Percentiles rank a stretch among this genome's conserved stretches.
Evolutionary conservation across 1,140 invertebrate genomes (phyloP).

Genomic region (Gonioctena quinquepunctata): DNA sequence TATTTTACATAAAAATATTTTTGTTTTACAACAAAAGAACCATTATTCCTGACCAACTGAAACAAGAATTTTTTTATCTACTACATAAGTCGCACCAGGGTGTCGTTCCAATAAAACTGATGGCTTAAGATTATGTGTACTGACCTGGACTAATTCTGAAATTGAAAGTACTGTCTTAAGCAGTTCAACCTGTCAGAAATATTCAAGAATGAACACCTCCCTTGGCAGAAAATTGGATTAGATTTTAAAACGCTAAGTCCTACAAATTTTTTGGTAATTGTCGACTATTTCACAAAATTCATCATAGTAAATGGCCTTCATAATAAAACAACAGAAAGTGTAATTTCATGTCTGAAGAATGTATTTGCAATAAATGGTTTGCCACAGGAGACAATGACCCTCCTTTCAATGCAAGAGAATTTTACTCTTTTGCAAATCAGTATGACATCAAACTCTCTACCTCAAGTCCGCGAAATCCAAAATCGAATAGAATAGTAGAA

Average conservation of each 20-base stretch:
- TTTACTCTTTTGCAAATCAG: constrained; percentile 50
- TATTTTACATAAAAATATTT: too few relatives aligned
- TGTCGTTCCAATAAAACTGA: constrained; percentile 7
- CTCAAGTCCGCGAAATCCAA: constrained; percentile 53
- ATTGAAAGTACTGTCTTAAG: constrained; percentile 5
- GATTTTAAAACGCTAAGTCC: constrained; percentile 10
- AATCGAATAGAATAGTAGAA: constrained; percentile 57
- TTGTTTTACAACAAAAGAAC: too few relatives aligned
- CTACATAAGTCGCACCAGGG: constrained; percentile 14
- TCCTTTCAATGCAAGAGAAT: constrained; percentile 55
- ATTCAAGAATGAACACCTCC: neutral
- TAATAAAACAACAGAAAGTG: too few relatives aligned
- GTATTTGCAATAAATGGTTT: too few relatives aligned
- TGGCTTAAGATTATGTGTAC: constrained; percentile 11
- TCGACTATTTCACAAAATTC: constrained; percentile 26
- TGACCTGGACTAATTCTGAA: neutral
- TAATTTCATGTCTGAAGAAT: too few relatives aligned
- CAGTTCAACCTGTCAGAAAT: constrained; percentile 11
- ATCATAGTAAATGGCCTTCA: too few relatives aligned
- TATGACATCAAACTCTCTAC: constrained; percentile 53
- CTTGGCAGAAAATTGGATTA: constrained; percentile 22
- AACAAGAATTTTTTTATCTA: neutral
- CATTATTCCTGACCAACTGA: neutral
- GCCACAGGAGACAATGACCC: constrained; percentile 57
- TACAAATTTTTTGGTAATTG: constrained; percentile 17